Base-by-base conservation (phyloP, 2,888 invertebrate species). In the Drymonia ruficornis region DNA sequence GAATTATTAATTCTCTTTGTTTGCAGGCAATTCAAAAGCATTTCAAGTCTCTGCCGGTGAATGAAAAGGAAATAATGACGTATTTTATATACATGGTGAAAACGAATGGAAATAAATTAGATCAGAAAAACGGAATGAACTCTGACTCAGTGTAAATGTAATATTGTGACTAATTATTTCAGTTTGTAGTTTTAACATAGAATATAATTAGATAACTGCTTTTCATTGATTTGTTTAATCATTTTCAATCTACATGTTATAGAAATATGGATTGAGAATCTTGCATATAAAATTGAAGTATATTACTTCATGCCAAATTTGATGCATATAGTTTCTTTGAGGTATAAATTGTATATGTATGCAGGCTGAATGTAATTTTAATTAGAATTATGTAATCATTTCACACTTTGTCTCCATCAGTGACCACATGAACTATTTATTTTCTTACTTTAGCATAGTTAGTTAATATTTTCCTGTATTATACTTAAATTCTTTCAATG, bases 31-130 rank as follows among this genome's bases (percentile, higher is more conserved):
- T 99, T 52, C 97, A 97, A 93, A 97, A 98, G 84, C 99, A 99
- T 90, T 99, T 99, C 91, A 97, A 97, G 89, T 96, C 98, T 56
- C 97, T 99, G 85, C 98, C 97, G 42, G 97, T 99, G 13, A 96
- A 96, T 76, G 99, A 99, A 86, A 99, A 98, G 84, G 99, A 99
- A 86, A 96, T 97, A 48, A 93, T 99, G 61, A 97, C 98, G 49
- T 98, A 96, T 82, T 99, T 99, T 84, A 98, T 99, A 76, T 99
- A 98, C 84, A 98, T 97, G 93, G 98, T 99, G 4, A 99, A 98
- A 92, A 97, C 97, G 50, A 98, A 98, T 85, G 95, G 96, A 65
- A 97, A 97, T 85, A 97, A 97, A 82, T 90, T 97, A 78, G 97
- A 98, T 84, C 96, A 96, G 85, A 96, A 96, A 81, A 96, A 96